Percentiles rank a stretch among this genome's conserved stretches.
Evolutionary conservation across 1,140 invertebrate species (phyloP).

Genomic region (Sogatella furcifera): DNA sequence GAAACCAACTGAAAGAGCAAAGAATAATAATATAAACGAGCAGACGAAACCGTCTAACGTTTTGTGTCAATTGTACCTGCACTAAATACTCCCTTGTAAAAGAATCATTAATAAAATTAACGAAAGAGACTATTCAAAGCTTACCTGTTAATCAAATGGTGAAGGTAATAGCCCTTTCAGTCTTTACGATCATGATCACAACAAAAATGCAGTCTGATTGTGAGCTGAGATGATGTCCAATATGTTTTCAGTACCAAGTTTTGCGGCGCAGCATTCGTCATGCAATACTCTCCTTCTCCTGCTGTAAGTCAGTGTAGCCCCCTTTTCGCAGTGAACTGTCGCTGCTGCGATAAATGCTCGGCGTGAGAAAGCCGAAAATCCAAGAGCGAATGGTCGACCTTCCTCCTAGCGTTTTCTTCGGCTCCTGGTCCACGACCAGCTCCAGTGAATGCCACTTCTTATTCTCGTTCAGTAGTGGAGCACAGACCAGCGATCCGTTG

Average conservation of each 20-base stretch:
- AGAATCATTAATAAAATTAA: too few relatives aligned
- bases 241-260: background rate
- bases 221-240: too few relatives aligned
- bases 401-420: conserved; percentile 30
- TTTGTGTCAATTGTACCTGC: too few relatives aligned
- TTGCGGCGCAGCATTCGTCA: conserved; percentile 22
- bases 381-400: conserved; percentile 44
- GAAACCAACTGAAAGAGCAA: too few relatives aligned
- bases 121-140: too few relatives aligned
- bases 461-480: conserved; percentile 37
- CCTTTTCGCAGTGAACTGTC: conserved; percentile 49
- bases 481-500: conserved; percentile 35
- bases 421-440: conserved; percentile 38
- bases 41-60: too few relatives aligned
- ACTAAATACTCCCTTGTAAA: too few relatives aligned
- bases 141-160: too few relatives aligned
- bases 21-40: too few relatives aligned
- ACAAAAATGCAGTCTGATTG: too few relatives aligned
- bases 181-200: too few relatives aligned
- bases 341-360: conserved; percentile 48
- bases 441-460: conserved; percentile 71
- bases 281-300: conserved; percentile 40
- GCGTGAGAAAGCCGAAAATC: conserved; percentile 55
- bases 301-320: conserved; percentile 35
- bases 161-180: too few relatives aligned